Percentiles rank a stretch among this genome's conserved stretches.
Conservation (phyloP, 2,113 vertebrate genomes). For the Oreocharis arfaki region DNA sequence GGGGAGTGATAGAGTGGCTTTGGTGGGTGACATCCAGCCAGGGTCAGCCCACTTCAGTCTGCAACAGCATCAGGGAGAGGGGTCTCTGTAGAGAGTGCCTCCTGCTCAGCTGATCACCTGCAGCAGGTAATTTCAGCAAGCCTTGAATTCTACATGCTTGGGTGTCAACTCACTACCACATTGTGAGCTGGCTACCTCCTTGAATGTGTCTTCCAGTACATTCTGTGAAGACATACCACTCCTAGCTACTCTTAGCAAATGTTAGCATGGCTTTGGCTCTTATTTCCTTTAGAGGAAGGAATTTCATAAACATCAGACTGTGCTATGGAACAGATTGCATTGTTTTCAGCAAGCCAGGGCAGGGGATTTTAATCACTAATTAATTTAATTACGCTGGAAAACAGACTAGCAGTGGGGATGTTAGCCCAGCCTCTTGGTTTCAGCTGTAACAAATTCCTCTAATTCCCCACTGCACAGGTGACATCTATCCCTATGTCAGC, state of each 20-base stretch:
- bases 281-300: not conserved
- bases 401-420: not conserved
- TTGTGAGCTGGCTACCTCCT: not conserved
- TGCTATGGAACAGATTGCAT: not conserved
- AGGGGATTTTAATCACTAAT: not conserved
- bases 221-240: not conserved
- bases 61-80: not conserved
- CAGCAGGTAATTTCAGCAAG: not conserved
- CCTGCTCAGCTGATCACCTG: not conserved
- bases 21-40: not conserved
- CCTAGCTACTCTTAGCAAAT: not conserved
- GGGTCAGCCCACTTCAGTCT: not conserved
- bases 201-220: not conserved
- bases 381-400: slow-evolving; percentile 3
- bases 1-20: not conserved
- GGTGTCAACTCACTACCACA: not conserved
- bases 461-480: not conserved
- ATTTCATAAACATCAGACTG: not conserved
- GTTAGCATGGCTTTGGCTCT: not conserved
- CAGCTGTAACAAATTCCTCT: not conserved
- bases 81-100: not conserved
- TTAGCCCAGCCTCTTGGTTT: not conserved
- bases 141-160: not conserved
- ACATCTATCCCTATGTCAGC: accelerated
- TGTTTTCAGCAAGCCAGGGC: not conserved